Evolutionary conservation across 2,113 vertebrate species (phyloP), one percentile per base, ranked within the genome.

Genomic region (Parus major): DNA sequence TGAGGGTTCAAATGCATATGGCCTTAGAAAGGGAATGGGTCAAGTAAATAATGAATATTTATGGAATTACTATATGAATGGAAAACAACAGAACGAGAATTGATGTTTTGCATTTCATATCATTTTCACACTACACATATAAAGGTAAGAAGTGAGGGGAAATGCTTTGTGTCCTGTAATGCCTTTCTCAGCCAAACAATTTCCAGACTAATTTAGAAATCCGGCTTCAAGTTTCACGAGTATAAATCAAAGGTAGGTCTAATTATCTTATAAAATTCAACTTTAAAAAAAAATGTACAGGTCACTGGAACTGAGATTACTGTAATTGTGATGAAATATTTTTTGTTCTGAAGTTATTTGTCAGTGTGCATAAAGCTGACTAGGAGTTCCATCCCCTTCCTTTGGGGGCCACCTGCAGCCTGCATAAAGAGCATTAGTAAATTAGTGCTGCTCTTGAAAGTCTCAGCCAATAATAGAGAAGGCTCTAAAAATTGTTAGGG

Each of bases 61-160:
- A 92, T 86, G 76, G 92, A 96, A 96, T 82, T 89, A 68, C 41
- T 86, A 52, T 86, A 52, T 57, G 46, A 93, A 94, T 86, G 49
- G 61, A 94, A 92, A 96, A 77, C 53, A 83, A 75, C 15, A 24
- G 22, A 82, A 53, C 35, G 5, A 36, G 33, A 76, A 90, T 91
- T 88, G 88, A 78, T 88, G 36, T 82, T 91, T 68, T 88, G 63
- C 39, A 55, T 83, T 95, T 82, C 68, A 60, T 60, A 72, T 75
- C 70, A 80, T 68, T 86, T 82, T 65, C 11, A 71, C 64, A 76
- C 21, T 14, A 22, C 35, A 69, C 11, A 75, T 21, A 71, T 60
- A 60, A 92, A 94, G 60, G 81, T 85, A 80, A 63, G 71, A 42
- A 27, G 29, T 65, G 23, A 77, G 39, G 77, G n/a, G 88, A 96